Base-by-base conservation (phyloP, 2,113 vertebrate species). In the Python bivittatus region DNA sequence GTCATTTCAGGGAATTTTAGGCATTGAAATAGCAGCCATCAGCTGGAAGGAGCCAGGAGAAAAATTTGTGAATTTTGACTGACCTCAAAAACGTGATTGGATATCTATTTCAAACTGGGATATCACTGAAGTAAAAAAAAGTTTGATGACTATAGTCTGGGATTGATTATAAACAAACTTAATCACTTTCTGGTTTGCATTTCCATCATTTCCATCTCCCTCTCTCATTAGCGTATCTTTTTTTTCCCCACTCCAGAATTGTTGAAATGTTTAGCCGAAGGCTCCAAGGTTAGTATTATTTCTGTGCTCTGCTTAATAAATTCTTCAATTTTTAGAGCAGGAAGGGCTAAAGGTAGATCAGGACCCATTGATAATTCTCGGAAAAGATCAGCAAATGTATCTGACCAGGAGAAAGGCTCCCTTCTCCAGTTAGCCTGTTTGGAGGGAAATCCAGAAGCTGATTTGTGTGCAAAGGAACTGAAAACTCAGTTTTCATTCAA, bases 211-310 rank as follows among this genome's bases (percentile, higher is more conserved):
- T 17, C 29, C 42, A 91, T 10, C 11, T 85, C 5, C 84, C 1
- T 86, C 10, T 86, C 44, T 86, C 84, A 53, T 86, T 86, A 53
- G 25, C 29, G 84, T 48, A 85, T 79, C 72, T 3, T 79, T 38
- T 58, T 79, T 38, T 48, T 20, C 20, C 3, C 96, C 15, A 89
- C 94, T 86, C 22, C 95, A 98, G 98, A 96, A 98, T 98, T 96
- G 98, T 98, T 93, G 98, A 98, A 95, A 97, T 98, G 93, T 98
- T 96, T 95, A 98, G 98, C 88, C 96, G 98, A 33, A 97, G 98
- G 93, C 98, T 98, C 94, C 98, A 98, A 97, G 98, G 98, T 98
- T 95, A 95, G 87, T 93, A 90, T 61, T n/a, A 2, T 79, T 90
- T 89, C 33, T 64, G 29, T 79, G 72, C 7, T 42, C 72, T 42